Conservation (phyloP, 2,888 invertebrate species). For the Capitulum mitella region DNA sequence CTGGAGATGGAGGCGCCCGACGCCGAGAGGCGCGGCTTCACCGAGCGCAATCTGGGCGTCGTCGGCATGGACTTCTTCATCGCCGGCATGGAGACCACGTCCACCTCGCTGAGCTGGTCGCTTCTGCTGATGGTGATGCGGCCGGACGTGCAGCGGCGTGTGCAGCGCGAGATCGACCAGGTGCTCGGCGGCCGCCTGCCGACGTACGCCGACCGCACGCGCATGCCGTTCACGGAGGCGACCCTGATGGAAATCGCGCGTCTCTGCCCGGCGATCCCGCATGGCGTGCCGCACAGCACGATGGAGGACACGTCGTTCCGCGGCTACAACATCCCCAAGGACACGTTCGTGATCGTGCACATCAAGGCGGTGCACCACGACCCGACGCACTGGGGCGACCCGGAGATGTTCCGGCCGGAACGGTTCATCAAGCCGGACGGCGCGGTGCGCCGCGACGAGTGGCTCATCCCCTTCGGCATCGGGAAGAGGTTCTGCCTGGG, state of each 20-base stretch:
- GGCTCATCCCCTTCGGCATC: slow-evolving; percentile 21
- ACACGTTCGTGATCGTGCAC: not conserved
- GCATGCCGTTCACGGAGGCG: slow-evolving; percentile 27
- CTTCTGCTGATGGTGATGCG: slow-evolving; percentile 27
- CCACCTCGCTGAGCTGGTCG: slow-evolving; percentile 23
- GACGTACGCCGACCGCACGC: not conserved
- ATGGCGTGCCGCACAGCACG: not conserved
- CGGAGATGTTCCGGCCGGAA: slow-evolving; percentile 25
- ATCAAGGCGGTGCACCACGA: slow-evolving; percentile 13
- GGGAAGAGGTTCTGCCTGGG: slow-evolving; percentile 25
- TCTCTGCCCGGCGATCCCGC: not conserved
- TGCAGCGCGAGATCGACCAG: slow-evolving; percentile 37
- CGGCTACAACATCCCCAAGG: not conserved
- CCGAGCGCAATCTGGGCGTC: not conserved
- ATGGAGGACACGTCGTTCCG: not conserved
- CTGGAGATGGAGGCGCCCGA: not conserved
- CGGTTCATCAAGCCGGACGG: slow-evolving; percentile 21
- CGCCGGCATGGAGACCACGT: slow-evolving; percentile 26
- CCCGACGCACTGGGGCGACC: slow-evolving; percentile 9
- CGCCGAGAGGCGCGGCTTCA: not conserved
- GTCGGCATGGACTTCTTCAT: slow-evolving; percentile 26
- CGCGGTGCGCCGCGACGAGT: not conserved
- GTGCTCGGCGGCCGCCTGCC: not conserved
- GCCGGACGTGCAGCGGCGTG: slow-evolving; percentile 30
- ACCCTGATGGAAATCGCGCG: slow-evolving; percentile 22